Percentiles rank a stretch among this genome's conserved stretches.
Evolutionary conservation across 2,888 invertebrate species (phyloP).

Genomic region (Drosophila stalkeri): DNA sequence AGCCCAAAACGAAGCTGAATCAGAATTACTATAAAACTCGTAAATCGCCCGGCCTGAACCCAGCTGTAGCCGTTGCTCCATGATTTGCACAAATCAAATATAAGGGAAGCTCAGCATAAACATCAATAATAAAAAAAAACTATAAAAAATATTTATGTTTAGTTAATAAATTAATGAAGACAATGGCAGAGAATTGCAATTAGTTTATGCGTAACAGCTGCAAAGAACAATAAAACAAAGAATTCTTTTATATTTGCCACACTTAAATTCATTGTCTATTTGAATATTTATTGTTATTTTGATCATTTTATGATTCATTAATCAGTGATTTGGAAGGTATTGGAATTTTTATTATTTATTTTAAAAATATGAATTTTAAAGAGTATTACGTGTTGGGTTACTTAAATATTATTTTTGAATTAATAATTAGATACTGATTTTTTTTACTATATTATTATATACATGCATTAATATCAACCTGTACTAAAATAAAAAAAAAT

Average conservation of each 20-base stretch:
- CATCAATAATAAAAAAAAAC: conserved; percentile 4
- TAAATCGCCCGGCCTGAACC: conserved; percentile 1
- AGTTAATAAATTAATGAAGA: conserved; percentile 37
- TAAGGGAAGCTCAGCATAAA: conserved; percentile 24
- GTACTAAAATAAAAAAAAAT: no score
- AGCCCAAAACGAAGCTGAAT: conserved; percentile 16
- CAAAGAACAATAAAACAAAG: conserved; percentile 26
- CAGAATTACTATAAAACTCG: conserved; percentile 15
- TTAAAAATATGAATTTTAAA: neutral
- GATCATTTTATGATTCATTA: conserved; percentile 39
- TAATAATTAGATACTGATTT: no score
- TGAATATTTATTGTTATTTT: conserved; percentile 36
- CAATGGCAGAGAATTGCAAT: conserved; percentile 37
- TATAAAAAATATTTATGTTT: conserved; percentile 21
- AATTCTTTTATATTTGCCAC: conserved; percentile 10
- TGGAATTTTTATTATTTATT: neutral
- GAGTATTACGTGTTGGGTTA: neutral
- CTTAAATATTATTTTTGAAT: neutral
- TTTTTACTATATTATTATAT: no score
- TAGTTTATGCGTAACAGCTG: conserved; percentile 27
- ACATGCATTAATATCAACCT: no score
- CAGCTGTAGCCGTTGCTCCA: conserved; percentile 21
- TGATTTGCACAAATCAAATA: conserved; percentile 47
- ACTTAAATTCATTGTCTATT: conserved; percentile 36
- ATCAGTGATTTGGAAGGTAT: conserved; percentile 13